Base-by-base conservation (phyloP, 2,797 vertebrate genomes). In the Tachyglossus aculeatus region DNA sequence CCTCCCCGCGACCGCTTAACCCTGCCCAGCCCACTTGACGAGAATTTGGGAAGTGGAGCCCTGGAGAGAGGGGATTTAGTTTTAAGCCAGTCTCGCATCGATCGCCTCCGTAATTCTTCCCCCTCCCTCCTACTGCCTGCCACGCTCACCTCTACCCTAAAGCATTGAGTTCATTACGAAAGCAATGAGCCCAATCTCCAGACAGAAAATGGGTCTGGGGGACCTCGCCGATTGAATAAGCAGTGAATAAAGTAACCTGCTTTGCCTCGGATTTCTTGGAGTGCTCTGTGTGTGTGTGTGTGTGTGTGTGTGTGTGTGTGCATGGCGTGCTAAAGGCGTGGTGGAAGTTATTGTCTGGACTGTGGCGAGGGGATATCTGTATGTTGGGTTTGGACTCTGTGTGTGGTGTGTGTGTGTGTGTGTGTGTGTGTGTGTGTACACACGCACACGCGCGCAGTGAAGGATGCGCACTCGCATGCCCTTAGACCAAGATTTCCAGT, bases 81-180 rank as follows among this genome's bases (percentile, higher is more conserved):
- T 77, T 78, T 74, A 63, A 85, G 63, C 50, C 66, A 65, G 62
- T 50, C 56, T 71, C 34, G 32, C 44, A 71, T 67, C 55, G 41
- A 69, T 71, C 29, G n/a, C 18, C 32, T 54, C 38, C 15, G 67
- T 45, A 31, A 67, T 66, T 67, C 71, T 29, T 48, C 62, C 67
- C 77, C 36, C 38, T 45, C 70, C 70, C 34, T 13, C 61, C 54
- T 33, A 7, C 15, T 9, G 21, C 14, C 31, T 3, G 39, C 25
- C 56, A 31, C 61, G 60, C 78, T 85, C 73, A 81, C 80, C 80
- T 77, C 65, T 55, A 63, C 76, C 68, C 80, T 69, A 75, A 73
- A 74, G 71, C 68, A 61, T 55, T 59, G 58, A 56, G 52, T 73
- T 79, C 80, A 71, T 77, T 73, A 66, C 66, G 2, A 5, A 24